These are phyloP conservation scores for Augiades crinisus DNA, from an alignment of 2,888 invertebrate species.

Conservation along the genomic window DNA sequence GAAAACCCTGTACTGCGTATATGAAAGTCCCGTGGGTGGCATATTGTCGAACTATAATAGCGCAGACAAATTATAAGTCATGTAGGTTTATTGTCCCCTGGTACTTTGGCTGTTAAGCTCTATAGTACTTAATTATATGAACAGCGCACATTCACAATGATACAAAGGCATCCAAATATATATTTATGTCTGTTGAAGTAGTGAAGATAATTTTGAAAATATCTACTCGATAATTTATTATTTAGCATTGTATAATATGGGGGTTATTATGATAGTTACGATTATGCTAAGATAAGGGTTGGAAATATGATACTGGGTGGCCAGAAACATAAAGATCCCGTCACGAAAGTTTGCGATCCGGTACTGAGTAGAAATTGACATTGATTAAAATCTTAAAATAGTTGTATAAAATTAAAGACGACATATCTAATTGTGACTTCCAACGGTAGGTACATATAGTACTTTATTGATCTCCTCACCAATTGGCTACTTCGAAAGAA, in stretches of 20 bases:
- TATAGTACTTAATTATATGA: too few species aligned
- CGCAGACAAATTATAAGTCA: too few species aligned
- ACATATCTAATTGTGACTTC: constrained; percentile 18
- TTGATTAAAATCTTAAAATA: not conserved
- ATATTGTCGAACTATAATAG: too few species aligned
- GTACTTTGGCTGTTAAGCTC: too few species aligned
- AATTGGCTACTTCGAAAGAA: constrained; percentile 24
- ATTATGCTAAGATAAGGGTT: constrained; percentile 12
- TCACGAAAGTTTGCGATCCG: not conserved
- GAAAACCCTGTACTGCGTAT: too few species aligned
- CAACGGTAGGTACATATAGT: constrained; percentile 20
- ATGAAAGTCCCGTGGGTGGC: too few species aligned
- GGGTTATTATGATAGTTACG: constrained; percentile 11
- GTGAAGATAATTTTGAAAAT: constrained; percentile 7
- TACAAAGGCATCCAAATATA: not conserved
- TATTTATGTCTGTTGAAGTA: constrained; percentile 20
- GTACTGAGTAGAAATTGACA: not conserved
- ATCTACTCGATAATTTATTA: constrained; percentile 6
- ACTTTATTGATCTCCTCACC: constrained; percentile 4
- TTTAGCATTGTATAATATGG: constrained; percentile 14
- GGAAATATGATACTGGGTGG: not conserved
- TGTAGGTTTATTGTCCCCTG: too few species aligned
- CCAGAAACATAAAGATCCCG: not conserved
- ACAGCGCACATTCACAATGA: too few species aligned
- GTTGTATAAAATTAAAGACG: not conserved